Evolutionary conservation across 2,797 vertebrate species (phyloP), one percentile per base, ranked within the genome.

Genomic region (Octomys mimax): DNA sequence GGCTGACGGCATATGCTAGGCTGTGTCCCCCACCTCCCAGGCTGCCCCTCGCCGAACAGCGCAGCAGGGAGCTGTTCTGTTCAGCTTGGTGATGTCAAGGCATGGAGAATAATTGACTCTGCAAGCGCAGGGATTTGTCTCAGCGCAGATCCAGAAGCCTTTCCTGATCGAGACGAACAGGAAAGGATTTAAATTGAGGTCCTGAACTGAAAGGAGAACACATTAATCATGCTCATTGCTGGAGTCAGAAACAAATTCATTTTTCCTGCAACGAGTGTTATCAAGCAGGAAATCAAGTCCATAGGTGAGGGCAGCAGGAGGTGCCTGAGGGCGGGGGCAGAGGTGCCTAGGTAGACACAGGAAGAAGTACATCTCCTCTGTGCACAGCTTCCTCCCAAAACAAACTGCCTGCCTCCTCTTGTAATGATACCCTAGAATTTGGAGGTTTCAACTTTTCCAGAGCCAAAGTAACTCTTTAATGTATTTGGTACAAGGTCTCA

Each of bases 201-300:
- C 96, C 93, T 96, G 96, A 96, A 87, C 96, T 95, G 89, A 92
- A 83, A 91, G 89, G 95, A 64, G 46, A 93, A 75, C 78, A 26
- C 93, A 96, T 95, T 97, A 95, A 98, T 96, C 81, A 94, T 71
- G 95, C 54, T 95, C 81, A 87, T 97, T 98, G 87, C 95, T 75
- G 21, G 24, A 97, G 79, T 92, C 95, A 95, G 93, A 97, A 98
- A 97, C 89, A 95, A 98, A 97, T 96, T 93, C 95, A 81, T 59
- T 88, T 93, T 94, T 96, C n/a, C 93, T 62, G 61, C 70, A 66
- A 95, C 96, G 26, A 92, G 84, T 73, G 64, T 95, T 97, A 96
- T 97, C 93, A 96, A 96, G 87, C 61, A 57, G 88, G 71, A 96
- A 97, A 95, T 97, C 89, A 91, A 90, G 85, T 90, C 68, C 87